Conservation (phyloP, 2,113 vertebrate species). For the Tragelaphus imberbis region DNA sequence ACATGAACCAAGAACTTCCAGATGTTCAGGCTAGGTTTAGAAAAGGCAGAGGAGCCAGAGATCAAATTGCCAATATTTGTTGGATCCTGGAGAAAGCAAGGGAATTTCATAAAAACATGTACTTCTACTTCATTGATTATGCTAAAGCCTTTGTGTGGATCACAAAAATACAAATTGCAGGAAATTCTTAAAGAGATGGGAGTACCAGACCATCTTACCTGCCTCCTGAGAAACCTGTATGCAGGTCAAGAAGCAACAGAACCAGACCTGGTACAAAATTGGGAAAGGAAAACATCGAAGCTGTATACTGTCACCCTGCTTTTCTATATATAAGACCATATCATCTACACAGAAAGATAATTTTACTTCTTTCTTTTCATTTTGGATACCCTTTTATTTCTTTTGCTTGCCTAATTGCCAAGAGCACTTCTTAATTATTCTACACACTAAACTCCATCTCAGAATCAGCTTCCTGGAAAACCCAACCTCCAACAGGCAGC, state of each 20-base stretch:
- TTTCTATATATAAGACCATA: neutral
- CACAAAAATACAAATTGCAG: neutral
- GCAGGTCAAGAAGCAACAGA: neutral
- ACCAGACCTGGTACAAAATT: neutral
- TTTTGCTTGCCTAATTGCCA: neutral
- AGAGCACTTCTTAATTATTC: neutral
- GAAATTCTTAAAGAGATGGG: neutral
- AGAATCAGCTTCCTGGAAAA: constrained; percentile 1
- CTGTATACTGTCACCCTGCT: neutral
- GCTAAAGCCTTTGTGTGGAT: neutral
- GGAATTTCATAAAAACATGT: neutral
- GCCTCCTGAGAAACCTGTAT: neutral
- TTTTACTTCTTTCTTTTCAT: neutral
- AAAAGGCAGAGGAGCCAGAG: neutral
- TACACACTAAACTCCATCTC: neutral
- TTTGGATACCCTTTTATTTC: neutral
- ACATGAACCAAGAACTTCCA: neutral
- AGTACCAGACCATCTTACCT: neutral
- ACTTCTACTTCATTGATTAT: neutral
- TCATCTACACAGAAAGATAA: neutral
- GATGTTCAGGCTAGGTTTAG: neutral
- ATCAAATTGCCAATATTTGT: neutral
- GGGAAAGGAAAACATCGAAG: neutral
- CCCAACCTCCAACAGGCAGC: neutral
- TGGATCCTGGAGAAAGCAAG: neutral